Evolutionary conservation across 2,797 vertebrate species (phyloP).

Genomic region (Halcyon smyrnensis): DNA sequence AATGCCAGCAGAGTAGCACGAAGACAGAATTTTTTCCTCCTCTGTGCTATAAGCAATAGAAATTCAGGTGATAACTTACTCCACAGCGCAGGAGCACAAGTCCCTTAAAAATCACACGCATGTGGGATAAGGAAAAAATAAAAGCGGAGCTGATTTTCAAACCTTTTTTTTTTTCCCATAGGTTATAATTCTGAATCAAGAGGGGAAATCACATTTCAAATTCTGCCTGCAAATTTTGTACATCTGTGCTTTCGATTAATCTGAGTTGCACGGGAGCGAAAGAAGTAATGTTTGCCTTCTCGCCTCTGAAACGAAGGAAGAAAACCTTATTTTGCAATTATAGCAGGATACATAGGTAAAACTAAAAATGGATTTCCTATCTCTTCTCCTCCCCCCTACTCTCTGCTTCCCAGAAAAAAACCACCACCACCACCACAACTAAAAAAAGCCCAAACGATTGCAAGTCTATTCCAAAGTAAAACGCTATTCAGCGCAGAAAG

Average conservation of each 20-base stretch:
- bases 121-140: background rate
- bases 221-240: background rate
- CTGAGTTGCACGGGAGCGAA: background rate
- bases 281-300: background rate
- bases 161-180: background rate
- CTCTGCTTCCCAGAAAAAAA: background rate
- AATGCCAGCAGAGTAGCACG: rapidly evolving
- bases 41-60: background rate
- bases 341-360: background rate
- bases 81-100: rapidly evolving
- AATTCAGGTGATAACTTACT: background rate
- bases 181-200: background rate
- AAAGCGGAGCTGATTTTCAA: background rate
- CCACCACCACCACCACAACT: background rate
- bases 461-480: conserved; percentile 1
- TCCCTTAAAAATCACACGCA: background rate
- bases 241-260: background rate
- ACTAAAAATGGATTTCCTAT: background rate
- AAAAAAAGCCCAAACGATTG: background rate
- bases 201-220: background rate
- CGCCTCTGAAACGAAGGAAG: background rate
- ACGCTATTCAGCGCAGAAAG: background rate
- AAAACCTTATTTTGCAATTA: background rate
- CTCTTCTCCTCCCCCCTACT: rapidly evolving
- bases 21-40: background rate